Evolutionary conservation across 2,797 vertebrate genomes (phyloP), one percentile per base, ranked within the genome.

Genomic region (Rhodeus uyekii): DNA sequence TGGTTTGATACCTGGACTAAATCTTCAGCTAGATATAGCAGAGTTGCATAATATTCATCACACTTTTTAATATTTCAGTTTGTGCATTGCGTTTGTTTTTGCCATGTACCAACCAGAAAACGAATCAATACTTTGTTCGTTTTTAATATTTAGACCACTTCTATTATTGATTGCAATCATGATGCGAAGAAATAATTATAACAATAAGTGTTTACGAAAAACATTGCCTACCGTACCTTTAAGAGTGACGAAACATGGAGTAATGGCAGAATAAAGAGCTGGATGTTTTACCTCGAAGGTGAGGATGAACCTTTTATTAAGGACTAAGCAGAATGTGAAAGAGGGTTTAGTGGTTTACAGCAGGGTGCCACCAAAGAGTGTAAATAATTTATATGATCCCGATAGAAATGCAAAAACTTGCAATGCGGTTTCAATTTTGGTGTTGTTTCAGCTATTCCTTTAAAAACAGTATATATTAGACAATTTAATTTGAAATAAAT

Each of bases 161-260:
- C 18, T 48, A 3, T 48, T 50, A 50, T 22, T 50, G 46, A 48
- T 48, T 19, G 6, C 46, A 18, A 22, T 22, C 1, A 50, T 3
- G 48, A 22, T 22, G 18, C 3, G 18, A 48, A 8, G 2, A 48
- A 48, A 48, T n/a, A n/a, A 18, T 48, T 48, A 48, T 19, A 22
- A 18, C 44, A 14, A 19, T 7, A 48, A 22, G 18, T 22, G 6
- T 50, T 50, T 50, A 50, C 9, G 19, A 50, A 50, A 50, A 50
- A 22, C 3, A 50, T 9, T 22, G 19, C 8, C 48, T 22, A 50
- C 48, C 19, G 0, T 50, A 50, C 48, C 14, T 63, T 27, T 81
- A 36, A 74, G 42, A 64, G 32, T 76, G 55, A 77, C 1, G 72
- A 74, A 74, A 74, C 50, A 39, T 18, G 14, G 34, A 74, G 48